Conservation (phyloP, 2,113 vertebrate species). For the Poeciliopsis turrubarensis region DNA sequence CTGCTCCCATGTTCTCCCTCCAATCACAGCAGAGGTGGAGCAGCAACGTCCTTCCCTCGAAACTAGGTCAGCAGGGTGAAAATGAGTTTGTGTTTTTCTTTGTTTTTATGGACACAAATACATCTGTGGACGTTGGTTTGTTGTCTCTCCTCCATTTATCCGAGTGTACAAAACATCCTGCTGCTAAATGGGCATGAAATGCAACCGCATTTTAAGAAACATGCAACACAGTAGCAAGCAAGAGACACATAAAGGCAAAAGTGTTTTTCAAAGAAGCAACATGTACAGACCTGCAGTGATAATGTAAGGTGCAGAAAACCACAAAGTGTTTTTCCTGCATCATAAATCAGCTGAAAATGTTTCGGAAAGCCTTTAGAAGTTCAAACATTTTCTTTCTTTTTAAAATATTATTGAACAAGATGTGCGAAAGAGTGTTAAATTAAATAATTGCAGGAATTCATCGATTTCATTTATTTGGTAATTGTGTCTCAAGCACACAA, state of each 20-base stretch:
- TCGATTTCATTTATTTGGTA: neutral
- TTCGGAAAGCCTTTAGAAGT: neutral
- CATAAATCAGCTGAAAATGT: neutral
- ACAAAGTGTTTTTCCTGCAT: neutral
- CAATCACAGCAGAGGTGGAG: constrained; percentile 41
- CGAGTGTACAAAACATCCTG: neutral
- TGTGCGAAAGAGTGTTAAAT: neutral
- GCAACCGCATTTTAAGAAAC: neutral
- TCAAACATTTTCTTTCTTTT: neutral
- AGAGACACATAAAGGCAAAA: neutral
- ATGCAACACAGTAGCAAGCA: neutral
- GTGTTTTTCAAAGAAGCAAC: neutral
- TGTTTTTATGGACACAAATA: neutral
- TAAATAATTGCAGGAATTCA: neutral
- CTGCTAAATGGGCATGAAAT: neutral
- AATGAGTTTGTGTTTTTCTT: neutral
- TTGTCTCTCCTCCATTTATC: neutral
- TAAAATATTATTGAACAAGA: neutral
- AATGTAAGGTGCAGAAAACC: neutral
- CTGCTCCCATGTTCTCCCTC: constrained; percentile 3
- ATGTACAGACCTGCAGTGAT: neutral
- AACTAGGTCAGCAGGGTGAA: neutral
- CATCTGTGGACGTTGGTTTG: neutral
- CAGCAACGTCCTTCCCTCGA: rapidly evolving
- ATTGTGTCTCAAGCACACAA: too few species aligned